Conservation (phyloP, 2,797 vertebrate species). For the Danio choprae region DNA sequence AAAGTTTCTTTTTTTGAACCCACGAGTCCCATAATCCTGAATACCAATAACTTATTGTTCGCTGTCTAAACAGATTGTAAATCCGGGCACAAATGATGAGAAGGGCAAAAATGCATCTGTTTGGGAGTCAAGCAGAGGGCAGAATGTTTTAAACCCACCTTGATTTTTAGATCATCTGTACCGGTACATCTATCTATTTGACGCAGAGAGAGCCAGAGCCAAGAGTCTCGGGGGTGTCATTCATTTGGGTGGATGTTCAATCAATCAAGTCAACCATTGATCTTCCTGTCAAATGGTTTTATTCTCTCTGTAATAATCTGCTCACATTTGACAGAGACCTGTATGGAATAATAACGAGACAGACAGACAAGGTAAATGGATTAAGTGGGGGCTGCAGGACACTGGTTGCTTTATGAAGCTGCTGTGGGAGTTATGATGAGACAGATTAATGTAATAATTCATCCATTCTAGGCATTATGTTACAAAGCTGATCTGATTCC, state of each 20-base stretch:
- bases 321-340: constrained; percentile 72
- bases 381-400: constrained; percentile 60
- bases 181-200: constrained; percentile 45
- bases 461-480: neutral
- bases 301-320: constrained; percentile 78
- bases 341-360: constrained; percentile 63
- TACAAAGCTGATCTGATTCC: constrained; percentile 3
- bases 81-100: neutral
- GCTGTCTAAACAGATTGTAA: neutral
- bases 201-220: constrained; percentile 59
- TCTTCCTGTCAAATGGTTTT: constrained; percentile 72
- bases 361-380: constrained; percentile 66
- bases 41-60: constrained; percentile 1
- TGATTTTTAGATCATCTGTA: constrained; percentile 63
- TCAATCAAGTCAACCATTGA: constrained; percentile 78
- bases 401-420: constrained; percentile 7
- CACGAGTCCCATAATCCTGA: constrained; percentile 12
- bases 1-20: neutral
- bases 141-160: constrained; percentile 66
- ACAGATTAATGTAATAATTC: constrained; percentile 32
- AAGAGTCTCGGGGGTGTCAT: constrained; percentile 68
- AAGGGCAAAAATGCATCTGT: constrained; percentile 18
- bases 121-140: constrained; percentile 38
- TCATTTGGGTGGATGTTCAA: constrained; percentile 76
- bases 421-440: neutral